Conservation (phyloP, 1,140 invertebrate species). For the Ylistrum balloti region DNA sequence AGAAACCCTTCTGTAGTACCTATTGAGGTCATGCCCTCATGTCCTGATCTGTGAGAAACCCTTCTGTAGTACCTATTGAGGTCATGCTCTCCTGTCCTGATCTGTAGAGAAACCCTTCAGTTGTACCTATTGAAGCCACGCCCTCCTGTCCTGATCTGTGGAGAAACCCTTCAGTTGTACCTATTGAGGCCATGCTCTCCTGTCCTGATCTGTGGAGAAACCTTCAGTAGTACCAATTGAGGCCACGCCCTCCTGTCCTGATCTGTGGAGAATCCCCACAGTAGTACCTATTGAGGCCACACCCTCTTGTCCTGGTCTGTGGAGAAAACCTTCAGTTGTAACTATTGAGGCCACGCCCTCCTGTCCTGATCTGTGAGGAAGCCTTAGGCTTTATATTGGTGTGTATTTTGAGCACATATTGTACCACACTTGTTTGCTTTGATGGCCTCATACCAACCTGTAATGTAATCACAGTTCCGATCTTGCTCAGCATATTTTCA, state of each 20-base stretch:
- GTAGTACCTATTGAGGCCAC: neutral
- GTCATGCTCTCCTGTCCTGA: neutral
- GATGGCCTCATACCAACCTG: too few species aligned
- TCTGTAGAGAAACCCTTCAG: neutral
- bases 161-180: neutral
- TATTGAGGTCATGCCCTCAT: neutral
- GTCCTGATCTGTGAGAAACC: too few species aligned
- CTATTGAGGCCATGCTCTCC: neutral
- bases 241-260: too few species aligned
- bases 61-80: neutral
- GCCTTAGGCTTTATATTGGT: too few species aligned
- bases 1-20: neutral
- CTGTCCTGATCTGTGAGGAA: too few species aligned
- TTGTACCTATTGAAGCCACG: neutral
- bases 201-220: neutral
- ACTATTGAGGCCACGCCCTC: too few species aligned
- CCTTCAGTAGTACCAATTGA: neutral
- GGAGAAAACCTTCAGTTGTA: neutral
- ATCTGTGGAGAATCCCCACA: neutral
- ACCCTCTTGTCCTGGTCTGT: neutral
- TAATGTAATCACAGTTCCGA: neutral
- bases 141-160: neutral
- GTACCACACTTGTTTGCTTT: too few species aligned
- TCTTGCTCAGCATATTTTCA: neutral
- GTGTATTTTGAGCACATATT: too few species aligned